Conservation (phyloP, 2,888 invertebrate species). For the Drosophila lutescens region DNA sequence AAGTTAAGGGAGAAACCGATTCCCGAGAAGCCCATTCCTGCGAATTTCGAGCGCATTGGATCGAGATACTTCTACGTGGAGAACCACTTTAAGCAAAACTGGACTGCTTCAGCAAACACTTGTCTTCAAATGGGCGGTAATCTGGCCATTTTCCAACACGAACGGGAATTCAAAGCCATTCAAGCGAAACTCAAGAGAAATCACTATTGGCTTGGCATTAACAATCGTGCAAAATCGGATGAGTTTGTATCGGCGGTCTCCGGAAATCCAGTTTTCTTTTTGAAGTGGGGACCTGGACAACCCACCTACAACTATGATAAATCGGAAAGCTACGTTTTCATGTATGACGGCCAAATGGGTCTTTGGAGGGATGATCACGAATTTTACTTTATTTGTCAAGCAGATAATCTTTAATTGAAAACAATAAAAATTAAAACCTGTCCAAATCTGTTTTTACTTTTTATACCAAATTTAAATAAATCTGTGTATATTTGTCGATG, state of each 20-base stretch:
- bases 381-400: neutral
- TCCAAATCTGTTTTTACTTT: too few relatives aligned
- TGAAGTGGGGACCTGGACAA: neutral
- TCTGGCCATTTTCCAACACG: neutral
- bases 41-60: neutral
- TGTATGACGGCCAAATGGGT: neutral
- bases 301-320: neutral
- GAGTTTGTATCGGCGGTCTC: neutral
- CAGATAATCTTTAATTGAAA: neutral
- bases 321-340: neutral
- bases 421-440: neutral
- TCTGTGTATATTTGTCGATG: too few relatives aligned
- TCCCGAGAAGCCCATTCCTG: neutral
- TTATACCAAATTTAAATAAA: too few relatives aligned
- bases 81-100: neutral
- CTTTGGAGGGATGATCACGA: neutral
- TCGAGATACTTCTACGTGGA: neutral
- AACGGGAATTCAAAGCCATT: neutral
- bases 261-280: neutral
- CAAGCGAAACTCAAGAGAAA: neutral
- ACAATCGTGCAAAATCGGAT: neutral
- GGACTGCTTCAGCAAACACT: neutral
- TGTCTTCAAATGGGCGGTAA: neutral
- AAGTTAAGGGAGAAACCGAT: neutral
- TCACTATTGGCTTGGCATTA: constrained; percentile 1